Evolutionary conservation across 1,140 invertebrate genomes (phyloP).

Genomic region (Cryptotermes secundus): DNA sequence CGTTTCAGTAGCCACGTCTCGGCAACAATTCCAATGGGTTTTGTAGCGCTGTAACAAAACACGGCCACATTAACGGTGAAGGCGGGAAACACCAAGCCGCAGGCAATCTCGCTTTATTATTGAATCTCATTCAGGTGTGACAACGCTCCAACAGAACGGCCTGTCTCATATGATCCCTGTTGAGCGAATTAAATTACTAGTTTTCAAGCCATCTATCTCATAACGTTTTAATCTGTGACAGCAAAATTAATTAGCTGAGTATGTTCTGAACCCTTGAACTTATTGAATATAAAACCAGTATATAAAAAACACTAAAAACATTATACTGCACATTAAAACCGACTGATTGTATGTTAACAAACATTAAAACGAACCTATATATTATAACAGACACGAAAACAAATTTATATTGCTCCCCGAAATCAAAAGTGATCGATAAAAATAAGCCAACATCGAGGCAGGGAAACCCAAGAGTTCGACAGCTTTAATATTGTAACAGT

Average conservation of each 20-base stretch:
- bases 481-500: too few species aligned
- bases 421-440: too few species aligned
- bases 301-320: too few species aligned
- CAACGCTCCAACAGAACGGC: not conserved
- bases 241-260: not conserved
- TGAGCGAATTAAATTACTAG: not conserved
- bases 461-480: too few species aligned
- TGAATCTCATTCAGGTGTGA: constrained; percentile 1
- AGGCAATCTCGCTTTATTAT: not conserved
- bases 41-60: not conserved
- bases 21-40: not conserved
- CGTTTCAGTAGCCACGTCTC: not conserved
- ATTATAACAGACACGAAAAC: too few species aligned
- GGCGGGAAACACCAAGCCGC: not conserved
- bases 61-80: not conserved
- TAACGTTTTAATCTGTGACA: not conserved
- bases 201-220: not conserved
- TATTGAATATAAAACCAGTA: too few species aligned
- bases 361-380: too few species aligned
- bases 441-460: too few species aligned
- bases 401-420: too few species aligned
- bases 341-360: too few species aligned
- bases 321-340: too few species aligned
- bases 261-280: too few species aligned
- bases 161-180: not conserved